phyloP scores from a whole-genome alignment of 2,888 invertebrate genomes.

The Esperia sulphurella region DNA sequence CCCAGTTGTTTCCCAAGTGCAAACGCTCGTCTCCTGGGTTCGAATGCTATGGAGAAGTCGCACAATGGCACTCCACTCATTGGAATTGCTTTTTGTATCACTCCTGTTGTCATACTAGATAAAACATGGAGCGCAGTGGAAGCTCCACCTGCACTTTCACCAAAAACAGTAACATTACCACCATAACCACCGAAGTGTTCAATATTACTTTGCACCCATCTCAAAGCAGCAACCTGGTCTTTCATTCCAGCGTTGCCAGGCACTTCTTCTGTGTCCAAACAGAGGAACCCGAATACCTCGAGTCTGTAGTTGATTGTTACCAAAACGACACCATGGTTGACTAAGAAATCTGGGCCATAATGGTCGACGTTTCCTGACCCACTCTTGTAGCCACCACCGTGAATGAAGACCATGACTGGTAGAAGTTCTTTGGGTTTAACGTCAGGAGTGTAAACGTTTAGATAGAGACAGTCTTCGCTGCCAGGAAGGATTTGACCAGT shows the following conservation, averaged over 20 bases:
- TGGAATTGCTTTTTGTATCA: conserved; percentile 42
- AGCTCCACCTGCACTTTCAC: conserved; percentile 46
- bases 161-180: conserved; percentile 40
- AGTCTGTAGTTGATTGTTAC: conserved; percentile 57
- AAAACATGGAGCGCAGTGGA: conserved; percentile 31
- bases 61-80: conserved; percentile 41
- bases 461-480: conserved; percentile 42
- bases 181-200: conserved; percentile 40
- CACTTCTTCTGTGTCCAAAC: conserved; percentile 67
- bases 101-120: conserved; percentile 46
- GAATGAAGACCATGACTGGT: conserved; percentile 49
- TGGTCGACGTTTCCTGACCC: conserved; percentile 36
- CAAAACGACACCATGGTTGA: conserved; percentile 36
- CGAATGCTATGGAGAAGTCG: conserved; percentile 26
- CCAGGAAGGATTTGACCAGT: conserved; percentile 24
- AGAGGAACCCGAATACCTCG: conserved; percentile 76
- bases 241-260: conserved; percentile 80
- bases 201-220: conserved; percentile 42
- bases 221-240: conserved; percentile 43
- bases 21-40: conserved; percentile 25
- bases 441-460: conserved; percentile 44
- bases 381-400: conserved; percentile 41
- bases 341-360: conserved; percentile 45
- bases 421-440: conserved; percentile 21
- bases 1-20: conserved; percentile 27